These are phyloP conservation scores for Drosophila rhopaloa DNA, from an alignment of 1,140 invertebrate genomes.

Conservation along the genomic window DNA sequence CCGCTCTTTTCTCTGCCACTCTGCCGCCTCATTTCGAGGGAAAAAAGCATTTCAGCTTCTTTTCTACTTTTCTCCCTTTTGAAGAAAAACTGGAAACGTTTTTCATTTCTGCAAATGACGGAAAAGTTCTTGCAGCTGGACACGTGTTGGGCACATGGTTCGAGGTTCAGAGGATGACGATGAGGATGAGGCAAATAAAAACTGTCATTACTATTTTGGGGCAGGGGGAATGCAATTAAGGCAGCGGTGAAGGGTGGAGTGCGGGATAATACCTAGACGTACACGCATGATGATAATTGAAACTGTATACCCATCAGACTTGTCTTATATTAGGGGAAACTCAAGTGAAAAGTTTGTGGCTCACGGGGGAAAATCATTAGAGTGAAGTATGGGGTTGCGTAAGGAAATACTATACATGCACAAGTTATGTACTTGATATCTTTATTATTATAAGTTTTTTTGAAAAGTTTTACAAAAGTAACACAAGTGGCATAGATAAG, in stretches of 20 bases:
- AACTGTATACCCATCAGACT: constrained; percentile 16
- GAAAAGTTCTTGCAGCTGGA: constrained; percentile 46
- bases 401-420: background rate
- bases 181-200: constrained; percentile 28
- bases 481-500: background rate
- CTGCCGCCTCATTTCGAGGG: constrained; percentile 17
- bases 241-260: background rate
- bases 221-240: constrained; percentile 36
- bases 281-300: constrained; percentile 45
- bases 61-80: constrained; percentile 33
- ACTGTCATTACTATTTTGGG: constrained; percentile 36
- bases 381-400: constrained; percentile 12
- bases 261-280: constrained; percentile 18
- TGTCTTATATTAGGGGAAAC: constrained; percentile 9
- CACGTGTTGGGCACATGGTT: constrained; percentile 55
- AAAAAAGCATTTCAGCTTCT: constrained; percentile 55
- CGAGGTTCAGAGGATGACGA: constrained; percentile 3
- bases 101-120: constrained; percentile 65
- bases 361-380: constrained; percentile 13
- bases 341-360: constrained; percentile 8
- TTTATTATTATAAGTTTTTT: background rate
- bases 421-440: background rate
- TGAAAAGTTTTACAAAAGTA: background rate
- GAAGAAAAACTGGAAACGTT: constrained; percentile 64
- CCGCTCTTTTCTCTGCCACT: background rate